These are phyloP conservation scores for Malurus melanocephalus DNA, from an alignment of 2,113 vertebrate species.

Conservation along the genomic window DNA sequence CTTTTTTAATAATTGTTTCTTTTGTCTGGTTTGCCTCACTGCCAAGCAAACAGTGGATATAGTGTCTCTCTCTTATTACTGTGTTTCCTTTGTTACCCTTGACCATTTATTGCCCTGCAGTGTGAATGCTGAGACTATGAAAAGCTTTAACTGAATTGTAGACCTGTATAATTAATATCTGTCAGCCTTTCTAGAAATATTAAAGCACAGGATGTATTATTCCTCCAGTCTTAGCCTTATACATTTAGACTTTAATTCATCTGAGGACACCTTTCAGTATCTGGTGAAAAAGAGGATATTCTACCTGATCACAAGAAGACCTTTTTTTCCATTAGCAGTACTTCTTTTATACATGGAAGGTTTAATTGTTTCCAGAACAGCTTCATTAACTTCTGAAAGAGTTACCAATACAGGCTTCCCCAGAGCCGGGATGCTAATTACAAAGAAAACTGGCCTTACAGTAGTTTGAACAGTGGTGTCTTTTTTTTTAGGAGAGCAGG, in stretches of 20 bases:
- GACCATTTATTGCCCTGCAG: background rate
- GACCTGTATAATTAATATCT: constrained; percentile 15
- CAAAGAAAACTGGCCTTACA: constrained; percentile 48
- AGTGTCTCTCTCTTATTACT: background rate
- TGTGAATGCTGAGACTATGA: background rate
- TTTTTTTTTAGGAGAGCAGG: background rate
- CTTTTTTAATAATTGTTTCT: background rate
- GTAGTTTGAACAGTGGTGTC: constrained; percentile 28
- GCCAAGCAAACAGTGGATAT: background rate
- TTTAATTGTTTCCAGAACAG: constrained; percentile 64
- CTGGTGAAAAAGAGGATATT: constrained; percentile 14
- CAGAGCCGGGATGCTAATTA: constrained; percentile 62
- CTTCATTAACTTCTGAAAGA: constrained; percentile 63
- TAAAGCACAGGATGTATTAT: background rate
- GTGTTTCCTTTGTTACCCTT: background rate
- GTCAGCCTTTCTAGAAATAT: background rate
- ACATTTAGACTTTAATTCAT: constrained; percentile 40
- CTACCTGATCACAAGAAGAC: constrained; percentile 2
- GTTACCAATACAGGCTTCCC: constrained; percentile 33
- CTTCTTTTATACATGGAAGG: constrained; percentile 27
- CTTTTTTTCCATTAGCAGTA: constrained; percentile 39
- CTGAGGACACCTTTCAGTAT: constrained; percentile 27
- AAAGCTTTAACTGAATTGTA: constrained; percentile 16
- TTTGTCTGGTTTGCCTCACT: background rate
- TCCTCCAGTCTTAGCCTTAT: background rate